phyloP scores from a whole-genome alignment of 2,888 invertebrate genomes.

The Cephonodes hylas region DNA sequence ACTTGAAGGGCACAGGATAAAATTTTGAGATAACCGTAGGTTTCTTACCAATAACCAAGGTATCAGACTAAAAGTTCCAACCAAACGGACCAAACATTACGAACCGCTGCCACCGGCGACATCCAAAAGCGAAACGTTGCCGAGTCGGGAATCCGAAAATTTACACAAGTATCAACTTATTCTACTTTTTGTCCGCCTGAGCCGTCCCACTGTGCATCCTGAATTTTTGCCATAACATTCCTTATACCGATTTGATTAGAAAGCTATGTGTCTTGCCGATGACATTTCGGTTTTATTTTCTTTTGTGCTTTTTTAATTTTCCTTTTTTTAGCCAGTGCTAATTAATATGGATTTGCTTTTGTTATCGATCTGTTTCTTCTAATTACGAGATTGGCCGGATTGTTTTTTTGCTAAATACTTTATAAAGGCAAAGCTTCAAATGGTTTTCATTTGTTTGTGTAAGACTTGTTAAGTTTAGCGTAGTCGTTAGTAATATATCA shows the following conservation, averaged over 20 bases:
- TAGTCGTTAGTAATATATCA: too few relatives aligned
- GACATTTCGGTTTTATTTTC: constrained; percentile 9
- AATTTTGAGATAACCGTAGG: too few relatives aligned
- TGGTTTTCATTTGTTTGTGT: too few relatives aligned
- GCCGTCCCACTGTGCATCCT: constrained; percentile 35
- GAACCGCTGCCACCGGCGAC: constrained; percentile 32
- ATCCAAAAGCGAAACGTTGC: constrained; percentile 40
- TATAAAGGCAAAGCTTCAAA: too few relatives aligned
- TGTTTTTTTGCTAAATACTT: too few relatives aligned
- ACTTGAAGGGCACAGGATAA: too few relatives aligned
- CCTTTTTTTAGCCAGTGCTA: background rate
- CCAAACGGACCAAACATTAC: constrained; percentile 25
- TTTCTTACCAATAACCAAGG: background rate
- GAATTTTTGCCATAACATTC: constrained; percentile 68
- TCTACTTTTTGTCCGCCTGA: constrained; percentile 60
- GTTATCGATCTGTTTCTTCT: background rate
- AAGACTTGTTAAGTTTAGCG: too few relatives aligned
- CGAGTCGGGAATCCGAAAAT: constrained; percentile 62
- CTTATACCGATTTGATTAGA: constrained; percentile 66
- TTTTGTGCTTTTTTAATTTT: background rate
- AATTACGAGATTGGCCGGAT: too few relatives aligned
- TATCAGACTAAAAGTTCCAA: background rate
- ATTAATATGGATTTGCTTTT: constrained; percentile 2
- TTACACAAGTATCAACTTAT: constrained; percentile 74
- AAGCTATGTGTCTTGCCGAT: constrained; percentile 15